Conservation (phyloP, 1,140 invertebrate species). For the Papilio machaon region DNA sequence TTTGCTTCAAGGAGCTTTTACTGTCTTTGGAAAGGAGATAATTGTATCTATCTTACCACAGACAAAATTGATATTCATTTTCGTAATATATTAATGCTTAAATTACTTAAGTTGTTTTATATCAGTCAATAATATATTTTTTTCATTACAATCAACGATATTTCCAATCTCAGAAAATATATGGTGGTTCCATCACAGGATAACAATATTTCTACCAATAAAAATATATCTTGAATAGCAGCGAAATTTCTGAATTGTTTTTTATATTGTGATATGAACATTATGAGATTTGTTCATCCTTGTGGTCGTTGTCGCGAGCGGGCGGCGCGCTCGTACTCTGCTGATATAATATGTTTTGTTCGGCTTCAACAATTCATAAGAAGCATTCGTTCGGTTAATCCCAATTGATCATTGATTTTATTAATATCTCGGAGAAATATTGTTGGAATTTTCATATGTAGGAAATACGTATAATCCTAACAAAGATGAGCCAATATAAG, state of each 20-base stretch:
- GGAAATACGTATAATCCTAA: not conserved
- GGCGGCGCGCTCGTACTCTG: not conserved
- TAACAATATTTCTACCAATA: not conserved
- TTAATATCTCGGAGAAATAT: not conserved
- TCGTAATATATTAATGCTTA: not conserved
- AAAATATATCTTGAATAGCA: not conserved
- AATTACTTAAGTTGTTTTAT: not conserved
- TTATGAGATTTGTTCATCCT: constrained; percentile 3
- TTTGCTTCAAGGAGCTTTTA: not conserved
- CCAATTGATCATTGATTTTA: constrained; percentile 4
- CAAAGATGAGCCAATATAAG: not conserved
- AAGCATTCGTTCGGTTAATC: constrained; percentile 10
- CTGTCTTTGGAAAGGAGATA: not conserved
- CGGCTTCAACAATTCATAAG: not conserved
- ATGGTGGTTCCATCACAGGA: not conserved
- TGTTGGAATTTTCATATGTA: not conserved
- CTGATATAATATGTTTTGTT: constrained; percentile 9
- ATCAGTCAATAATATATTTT: not conserved
- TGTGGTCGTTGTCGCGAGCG: not conserved
- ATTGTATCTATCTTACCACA: not conserved
- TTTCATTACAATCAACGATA: not conserved
- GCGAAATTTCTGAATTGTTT: not conserved
- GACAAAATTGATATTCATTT: not conserved
- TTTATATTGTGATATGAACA: constrained; percentile 3
- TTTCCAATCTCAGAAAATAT: not conserved